Percentiles rank a stretch among this genome's conserved stretches.
These are phyloP conservation scores for Heliconius eleuchia DNA, from an alignment of 1,140 invertebrate genomes.

Conservation along the genomic window DNA sequence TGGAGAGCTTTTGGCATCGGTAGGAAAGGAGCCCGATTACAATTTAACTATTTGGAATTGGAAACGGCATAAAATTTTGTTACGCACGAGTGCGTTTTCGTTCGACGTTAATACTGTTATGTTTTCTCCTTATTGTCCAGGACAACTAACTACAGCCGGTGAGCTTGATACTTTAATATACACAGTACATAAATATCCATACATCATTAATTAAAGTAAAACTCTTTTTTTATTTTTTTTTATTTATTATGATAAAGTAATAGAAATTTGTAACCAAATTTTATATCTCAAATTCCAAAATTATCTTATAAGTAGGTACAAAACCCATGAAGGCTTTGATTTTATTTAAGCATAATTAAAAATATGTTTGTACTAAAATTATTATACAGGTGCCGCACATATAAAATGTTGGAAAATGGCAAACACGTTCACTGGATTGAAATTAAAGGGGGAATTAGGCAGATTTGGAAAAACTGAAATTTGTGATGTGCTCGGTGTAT, in stretches of 20 bases:
- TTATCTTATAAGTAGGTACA: too few species aligned
- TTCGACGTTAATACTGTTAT: slow-evolving; percentile 89
- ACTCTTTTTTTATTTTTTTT: too few species aligned
- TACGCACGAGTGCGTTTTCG: slow-evolving; percentile 90
- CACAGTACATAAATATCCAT: too few species aligned
- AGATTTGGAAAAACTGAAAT: slow-evolving; percentile 95
- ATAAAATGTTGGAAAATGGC: slow-evolving; percentile 97
- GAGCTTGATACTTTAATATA: slow-evolving; percentile 24
- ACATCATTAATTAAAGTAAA: too few species aligned
- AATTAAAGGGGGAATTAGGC: slow-evolving; percentile 92
- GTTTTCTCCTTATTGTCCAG: slow-evolving; percentile 90
- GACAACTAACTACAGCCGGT: slow-evolving; percentile 89
- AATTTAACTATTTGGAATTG: slow-evolving; percentile 94
- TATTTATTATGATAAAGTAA: too few species aligned
- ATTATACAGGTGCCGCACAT: slow-evolving; percentile 82
- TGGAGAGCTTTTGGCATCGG: slow-evolving; percentile 90
- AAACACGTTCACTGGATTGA: slow-evolving; percentile 93
- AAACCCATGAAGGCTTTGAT: too few species aligned
- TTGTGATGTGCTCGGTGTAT: slow-evolving; percentile 91
- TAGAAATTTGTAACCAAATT: too few species aligned
- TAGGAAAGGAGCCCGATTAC: slow-evolving; percentile 92
- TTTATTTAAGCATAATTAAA: too few species aligned
- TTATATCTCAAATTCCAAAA: too few species aligned
- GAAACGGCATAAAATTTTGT: slow-evolving; percentile 86
- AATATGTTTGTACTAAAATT: too few species aligned